phyloP scores from a whole-genome alignment of 1,140 invertebrate species.

The Nomia melanderi region DNA sequence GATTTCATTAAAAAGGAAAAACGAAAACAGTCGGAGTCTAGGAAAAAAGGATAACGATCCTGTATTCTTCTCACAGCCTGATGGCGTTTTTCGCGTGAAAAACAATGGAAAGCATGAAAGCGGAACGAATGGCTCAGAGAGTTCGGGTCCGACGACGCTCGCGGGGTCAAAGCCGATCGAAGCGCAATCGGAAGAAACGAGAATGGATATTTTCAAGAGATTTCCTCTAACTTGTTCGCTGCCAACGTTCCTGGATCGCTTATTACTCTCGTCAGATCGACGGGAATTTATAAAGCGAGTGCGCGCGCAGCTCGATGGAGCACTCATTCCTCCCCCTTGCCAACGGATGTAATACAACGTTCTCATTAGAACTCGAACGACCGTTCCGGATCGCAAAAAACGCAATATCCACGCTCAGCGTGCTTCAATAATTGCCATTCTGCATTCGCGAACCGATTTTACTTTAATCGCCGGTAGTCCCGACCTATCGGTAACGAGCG shows the following conservation, averaged over 20 bases:
- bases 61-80: neutral
- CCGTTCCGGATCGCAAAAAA: conserved; percentile 15
- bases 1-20: too few relatives aligned
- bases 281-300: conserved; percentile 44
- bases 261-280: conserved; percentile 3
- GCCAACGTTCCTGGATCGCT: neutral
- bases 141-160: too few relatives aligned
- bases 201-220: conserved; percentile 2
- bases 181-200: neutral
- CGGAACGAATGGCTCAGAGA: too few relatives aligned
- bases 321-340: neutral
- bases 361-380: conserved; percentile 28
- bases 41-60: neutral
- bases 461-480: conserved; percentile 18
- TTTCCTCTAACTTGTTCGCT: neutral
- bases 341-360: conserved; percentile 21
- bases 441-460: conserved; percentile 22
- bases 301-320: neutral
- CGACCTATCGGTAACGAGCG: conserved; percentile 8
- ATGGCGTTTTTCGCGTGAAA: neutral
- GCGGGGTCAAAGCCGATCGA: neutral
- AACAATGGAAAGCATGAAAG: too few relatives aligned
- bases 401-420: conserved; percentile 26
- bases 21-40: neutral
- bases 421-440: conserved; percentile 37